phyloP scores from a whole-genome alignment of 35 echinoderm and acorn worm genomes.

The Ophioderma brevispina region DNA sequence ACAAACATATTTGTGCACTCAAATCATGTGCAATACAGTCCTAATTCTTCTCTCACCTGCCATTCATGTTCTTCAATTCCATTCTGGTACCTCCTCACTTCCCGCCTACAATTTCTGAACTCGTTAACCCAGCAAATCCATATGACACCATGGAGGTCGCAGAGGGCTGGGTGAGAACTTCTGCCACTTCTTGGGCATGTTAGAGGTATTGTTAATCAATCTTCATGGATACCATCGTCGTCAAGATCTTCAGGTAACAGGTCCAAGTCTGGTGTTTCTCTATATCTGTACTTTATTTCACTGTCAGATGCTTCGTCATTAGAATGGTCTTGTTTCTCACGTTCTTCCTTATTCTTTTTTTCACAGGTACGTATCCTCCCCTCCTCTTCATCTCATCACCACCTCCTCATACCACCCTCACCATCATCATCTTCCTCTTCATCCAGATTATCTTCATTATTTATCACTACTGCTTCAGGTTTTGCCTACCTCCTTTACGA shows the following conservation, averaged over 20 bases:
- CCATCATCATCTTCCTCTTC: background rate
- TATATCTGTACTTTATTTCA: conserved; percentile 48
- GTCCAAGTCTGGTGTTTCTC: conserved; percentile 39
- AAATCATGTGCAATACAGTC: no score
- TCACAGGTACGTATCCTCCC: background rate
- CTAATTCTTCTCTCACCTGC: no score
- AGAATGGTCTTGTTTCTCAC: conserved; percentile 15
- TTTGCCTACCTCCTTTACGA: conserved; percentile 56
- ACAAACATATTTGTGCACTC: no score
- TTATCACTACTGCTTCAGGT: conserved; percentile 15
- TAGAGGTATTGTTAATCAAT: conserved; percentile 64
- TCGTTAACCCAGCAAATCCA: conserved; percentile 83
- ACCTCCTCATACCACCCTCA: conserved; percentile 10
- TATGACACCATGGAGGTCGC: conserved; percentile 80
- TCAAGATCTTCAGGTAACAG: conserved; percentile 70
- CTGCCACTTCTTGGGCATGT: conserved; percentile 51
- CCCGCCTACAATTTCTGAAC: conserved; percentile 81
- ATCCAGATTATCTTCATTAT: background rate
- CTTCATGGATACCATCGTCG: conserved; percentile 40
- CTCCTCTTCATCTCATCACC: background rate
- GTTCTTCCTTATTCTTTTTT: conserved; percentile 18
- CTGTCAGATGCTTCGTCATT: conserved; percentile 37
- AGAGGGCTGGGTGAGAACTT: conserved; percentile 69
- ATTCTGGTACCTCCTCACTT: conserved; percentile 59
- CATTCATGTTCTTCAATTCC: conserved; percentile 59